Base-by-base conservation (phyloP, 2,797 vertebrate genomes). In the Danio choprae region DNA sequence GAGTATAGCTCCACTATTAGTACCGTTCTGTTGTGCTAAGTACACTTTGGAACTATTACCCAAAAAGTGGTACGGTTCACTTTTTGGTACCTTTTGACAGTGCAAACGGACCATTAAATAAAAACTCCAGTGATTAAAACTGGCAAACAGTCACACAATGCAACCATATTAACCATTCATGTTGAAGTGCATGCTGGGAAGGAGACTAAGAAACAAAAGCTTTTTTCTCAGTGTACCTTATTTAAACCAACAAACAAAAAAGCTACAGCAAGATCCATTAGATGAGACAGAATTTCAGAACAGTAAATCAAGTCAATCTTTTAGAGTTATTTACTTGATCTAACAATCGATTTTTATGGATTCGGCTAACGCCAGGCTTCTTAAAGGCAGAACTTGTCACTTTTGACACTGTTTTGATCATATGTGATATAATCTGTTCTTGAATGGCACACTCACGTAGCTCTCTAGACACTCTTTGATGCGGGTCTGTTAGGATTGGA, bases 341-440 rank as follows among this genome's bases (percentile, higher is more conserved):
- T 8, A 16, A 48, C 2, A 48, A 67, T 48, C 58, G 36, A 60
- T 69, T 50, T 50, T 11, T n/a, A 38, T 65, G 29, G 50, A 55
- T 22, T 43, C 18, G 4, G 48, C 12, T 44, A 44, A 44, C 10
- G 4, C 4, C 16, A 18, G 3, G 10, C 20, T 75, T 9, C 48
- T 46, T 22, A 20, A 51, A 20, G 38, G 9, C 18, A 15, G 50
- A 64, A 64, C 15, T n/a, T 5, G 48, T 75, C 48, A 55, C 38
- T 56, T 73, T 38, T 76, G 62, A 55, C 40, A 44, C 41, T 59
- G 20, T 59, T 73, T 43, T 56, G 51, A 59, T 59, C 18, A 38
- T 62, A 62, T 29, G 18, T 22, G 55, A 51, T 55, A 76, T 65
- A 65, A 76, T 76, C 46, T 71, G 15, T 73, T 55, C 29, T 20